phyloP scores from a whole-genome alignment of 2,888 invertebrate genomes.

The Cheilosia grossa region DNA sequence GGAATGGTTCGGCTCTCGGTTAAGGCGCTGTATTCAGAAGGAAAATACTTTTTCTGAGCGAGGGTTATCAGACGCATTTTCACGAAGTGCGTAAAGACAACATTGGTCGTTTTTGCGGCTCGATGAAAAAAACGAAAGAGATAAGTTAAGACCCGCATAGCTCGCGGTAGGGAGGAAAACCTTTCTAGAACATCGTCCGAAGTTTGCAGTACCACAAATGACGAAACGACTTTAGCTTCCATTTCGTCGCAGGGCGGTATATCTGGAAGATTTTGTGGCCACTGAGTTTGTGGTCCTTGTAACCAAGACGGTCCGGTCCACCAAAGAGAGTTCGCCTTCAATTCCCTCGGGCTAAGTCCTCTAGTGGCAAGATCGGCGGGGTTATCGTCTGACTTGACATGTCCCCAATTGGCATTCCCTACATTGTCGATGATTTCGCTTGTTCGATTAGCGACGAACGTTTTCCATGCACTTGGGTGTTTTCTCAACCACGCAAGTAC shows the following conservation, averaged over 20 bases:
- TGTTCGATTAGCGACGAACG: too few relatives aligned
- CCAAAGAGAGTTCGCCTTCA: not conserved
- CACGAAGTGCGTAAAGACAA: not conserved
- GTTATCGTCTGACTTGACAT: not conserved
- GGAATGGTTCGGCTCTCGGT: not conserved
- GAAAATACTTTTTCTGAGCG: not conserved
- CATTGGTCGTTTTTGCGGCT: not conserved
- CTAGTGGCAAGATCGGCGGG: too few relatives aligned
- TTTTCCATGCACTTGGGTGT: too few relatives aligned
- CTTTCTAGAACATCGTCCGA: not conserved
- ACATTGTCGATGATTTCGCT: not conserved
- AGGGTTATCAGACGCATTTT: conserved; percentile 5
- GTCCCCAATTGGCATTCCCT: too few relatives aligned
- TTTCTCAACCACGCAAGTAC: too few relatives aligned
- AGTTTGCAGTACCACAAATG: not conserved
- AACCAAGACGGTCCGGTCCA: not conserved
- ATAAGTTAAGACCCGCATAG: conserved; percentile 7
- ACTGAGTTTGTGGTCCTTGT: not conserved
- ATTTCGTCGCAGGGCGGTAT: not conserved
- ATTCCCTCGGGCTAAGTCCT: not conserved
- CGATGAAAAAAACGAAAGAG: conserved; percentile 3
- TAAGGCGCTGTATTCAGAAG: conserved; percentile 1
- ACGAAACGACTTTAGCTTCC: not conserved
- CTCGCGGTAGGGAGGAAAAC: conserved; percentile 3
- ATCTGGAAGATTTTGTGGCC: not conserved